Percentiles rank a stretch among this genome's conserved stretches.
Conservation (phyloP, 2,888 invertebrate species). For the Ecdyonurus torrentis region DNA sequence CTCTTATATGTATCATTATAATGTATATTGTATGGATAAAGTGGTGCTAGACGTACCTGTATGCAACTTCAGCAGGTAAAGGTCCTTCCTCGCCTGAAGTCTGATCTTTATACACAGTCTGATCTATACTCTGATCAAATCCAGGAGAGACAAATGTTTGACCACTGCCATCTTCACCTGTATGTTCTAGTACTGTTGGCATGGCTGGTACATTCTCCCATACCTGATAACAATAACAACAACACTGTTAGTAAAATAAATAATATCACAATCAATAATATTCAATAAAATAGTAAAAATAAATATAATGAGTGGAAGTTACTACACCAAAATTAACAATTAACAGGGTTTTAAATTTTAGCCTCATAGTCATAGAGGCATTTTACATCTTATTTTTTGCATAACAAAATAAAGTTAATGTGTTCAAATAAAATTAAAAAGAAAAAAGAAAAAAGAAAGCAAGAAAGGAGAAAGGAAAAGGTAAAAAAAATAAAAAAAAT, state of each 20-base stretch:
- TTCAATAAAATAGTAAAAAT: not conserved
- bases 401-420: no score
- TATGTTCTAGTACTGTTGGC: constrained; percentile 21
- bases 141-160: constrained; percentile 16
- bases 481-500: no score
- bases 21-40: no score
- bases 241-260: not conserved
- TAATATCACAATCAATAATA: not conserved
- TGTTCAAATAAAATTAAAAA: no score
- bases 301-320: not conserved
- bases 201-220: constrained; percentile 48
- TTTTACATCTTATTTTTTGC: no score
- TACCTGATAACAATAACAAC: constrained; percentile 27
- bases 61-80: constrained; percentile 8
- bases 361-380: no score
- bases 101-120: constrained; percentile 3
- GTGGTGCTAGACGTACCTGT: not conserved
- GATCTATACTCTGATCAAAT: constrained; percentile 3
- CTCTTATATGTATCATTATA: no score
- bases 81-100: constrained; percentile 6
- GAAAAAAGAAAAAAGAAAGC: no score
- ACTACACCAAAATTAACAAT: no score
- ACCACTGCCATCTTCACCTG: constrained; percentile 17
- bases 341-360: no score
- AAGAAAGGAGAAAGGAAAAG: no score